Percentiles rank a stretch among this genome's conserved stretches.
These are phyloP conservation scores for Sceloporus tristichus DNA, from an alignment of 2,113 vertebrate genomes.

Conservation along the genomic window DNA sequence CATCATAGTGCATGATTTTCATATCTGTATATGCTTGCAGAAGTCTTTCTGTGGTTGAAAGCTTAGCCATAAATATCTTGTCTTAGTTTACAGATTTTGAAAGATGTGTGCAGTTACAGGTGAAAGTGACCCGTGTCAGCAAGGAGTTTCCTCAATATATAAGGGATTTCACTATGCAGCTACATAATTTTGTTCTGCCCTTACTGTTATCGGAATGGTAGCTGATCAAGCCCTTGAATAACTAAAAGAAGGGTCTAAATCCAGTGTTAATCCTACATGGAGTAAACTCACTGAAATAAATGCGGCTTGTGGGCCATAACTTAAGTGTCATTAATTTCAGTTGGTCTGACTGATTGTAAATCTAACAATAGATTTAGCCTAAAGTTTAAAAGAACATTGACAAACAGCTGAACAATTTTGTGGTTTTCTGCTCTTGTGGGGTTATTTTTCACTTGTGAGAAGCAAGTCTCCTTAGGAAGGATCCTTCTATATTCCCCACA, in stretches of 20 bases:
- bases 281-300: too few species aligned
- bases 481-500: background rate
- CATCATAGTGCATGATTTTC: too few species aligned
- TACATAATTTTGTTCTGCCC: background rate
- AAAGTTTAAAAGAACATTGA: background rate
- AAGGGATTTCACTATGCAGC: background rate
- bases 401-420: background rate
- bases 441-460: background rate
- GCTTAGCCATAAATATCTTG: background rate
- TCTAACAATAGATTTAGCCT: background rate
- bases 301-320: too few species aligned
- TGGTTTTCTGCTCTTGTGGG: background rate
- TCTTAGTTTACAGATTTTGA: background rate
- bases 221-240: background rate
- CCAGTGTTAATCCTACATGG: too few species aligned
- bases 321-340: too few species aligned
- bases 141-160: background rate
- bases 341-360: too few species aligned
- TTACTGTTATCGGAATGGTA: background rate
- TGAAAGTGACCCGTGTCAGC: background rate
- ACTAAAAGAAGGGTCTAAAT: too few species aligned
- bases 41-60: background rate
- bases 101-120: background rate
- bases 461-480: background rate
- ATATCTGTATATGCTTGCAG: too few species aligned